A percentile compares a stretch with the other conserved stretches of the same genome.
Evolutionary conservation across 2,888 invertebrate species (phyloP).

Genomic region (Scotopteryx bipunctaria): DNA sequence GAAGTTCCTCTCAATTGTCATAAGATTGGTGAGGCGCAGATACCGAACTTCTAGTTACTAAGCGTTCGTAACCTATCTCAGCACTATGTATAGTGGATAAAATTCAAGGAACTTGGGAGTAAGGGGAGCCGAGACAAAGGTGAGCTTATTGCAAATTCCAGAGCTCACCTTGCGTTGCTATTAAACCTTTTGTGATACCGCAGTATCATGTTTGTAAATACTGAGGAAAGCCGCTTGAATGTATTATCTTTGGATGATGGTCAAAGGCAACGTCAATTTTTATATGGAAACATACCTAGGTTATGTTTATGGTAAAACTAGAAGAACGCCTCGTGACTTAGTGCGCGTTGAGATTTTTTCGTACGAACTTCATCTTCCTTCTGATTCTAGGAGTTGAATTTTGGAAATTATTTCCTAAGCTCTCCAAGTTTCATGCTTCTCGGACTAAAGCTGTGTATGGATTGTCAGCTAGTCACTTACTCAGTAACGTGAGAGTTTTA

Average conservation of each 20-base stretch:
- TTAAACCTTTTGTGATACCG: constrained; percentile 65
- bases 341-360: too few relatives aligned
- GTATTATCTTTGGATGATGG: not conserved
- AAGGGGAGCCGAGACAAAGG: constrained; percentile 71
- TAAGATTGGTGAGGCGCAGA: too few relatives aligned
- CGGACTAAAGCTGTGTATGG: too few relatives aligned
- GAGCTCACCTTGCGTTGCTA: constrained; percentile 69
- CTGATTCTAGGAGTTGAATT: too few relatives aligned
- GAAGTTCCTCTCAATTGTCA: too few relatives aligned
- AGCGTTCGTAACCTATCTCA: constrained; percentile 36
- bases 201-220: constrained; percentile 51
- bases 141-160: constrained; percentile 80
- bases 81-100: constrained; percentile 61
- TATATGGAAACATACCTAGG: not conserved
- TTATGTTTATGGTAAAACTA: too few relatives aligned
- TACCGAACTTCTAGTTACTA: constrained; percentile 10
- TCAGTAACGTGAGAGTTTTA: too few relatives aligned
- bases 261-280: not conserved
- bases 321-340: too few relatives aligned
- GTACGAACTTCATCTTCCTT: too few relatives aligned
- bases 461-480: too few relatives aligned
- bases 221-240: constrained; percentile 11
- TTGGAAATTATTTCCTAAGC: too few relatives aligned
- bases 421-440: too few relatives aligned
- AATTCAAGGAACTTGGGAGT: constrained; percentile 74